Base-by-base conservation (phyloP, 2,888 invertebrate species). In the Drosophila recens region DNA sequence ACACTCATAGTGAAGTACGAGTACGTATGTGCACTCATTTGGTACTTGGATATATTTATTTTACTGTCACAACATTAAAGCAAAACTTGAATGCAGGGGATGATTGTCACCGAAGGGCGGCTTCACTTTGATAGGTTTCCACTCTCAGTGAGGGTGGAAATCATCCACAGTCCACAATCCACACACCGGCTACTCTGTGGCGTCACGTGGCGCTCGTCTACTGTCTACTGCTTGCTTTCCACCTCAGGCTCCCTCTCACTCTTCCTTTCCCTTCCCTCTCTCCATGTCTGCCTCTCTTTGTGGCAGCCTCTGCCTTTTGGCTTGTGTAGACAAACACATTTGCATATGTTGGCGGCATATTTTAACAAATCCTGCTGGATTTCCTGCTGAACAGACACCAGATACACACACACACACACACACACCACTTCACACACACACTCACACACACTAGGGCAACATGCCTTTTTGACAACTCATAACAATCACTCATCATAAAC, bases 381-480 rank as follows among this genome's bases (percentile, higher is more conserved):
- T 87, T 88, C 79, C 82, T 80, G 71, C 73, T 67, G 70, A 67
- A 65, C 87, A 72, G 79, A 73, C 73, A 67, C 15, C 56, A 54
- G 43, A 74, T 52, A 67, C 67, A 59, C 56, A 45, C 17, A 17
- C 17, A 56, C 42, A 53, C n/a, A 52, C 53, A 58, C 53, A 49
- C 52, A 17, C 51, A 20, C 63, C 38, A 38, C 36, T 5, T n/a
- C n/a, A n/a, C 36, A 38, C n/a, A 38, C 66, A 61, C 56, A 40
- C 63, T 40, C 45, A 30, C 27, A 36, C 15, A 54, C 23, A 36
- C 67, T 68, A 73, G 75, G 76, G 90, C 78, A 82, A 74, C 89
- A 87, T 90, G 90, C 90, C 82, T 90, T 88, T 89, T 71, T 87
- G 88, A 89, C 89, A 90, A 87, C 90, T 88, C 87, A 90, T 88